Conservation (phyloP, 2,888 invertebrate genomes). For the Stratiomys singularior region DNA sequence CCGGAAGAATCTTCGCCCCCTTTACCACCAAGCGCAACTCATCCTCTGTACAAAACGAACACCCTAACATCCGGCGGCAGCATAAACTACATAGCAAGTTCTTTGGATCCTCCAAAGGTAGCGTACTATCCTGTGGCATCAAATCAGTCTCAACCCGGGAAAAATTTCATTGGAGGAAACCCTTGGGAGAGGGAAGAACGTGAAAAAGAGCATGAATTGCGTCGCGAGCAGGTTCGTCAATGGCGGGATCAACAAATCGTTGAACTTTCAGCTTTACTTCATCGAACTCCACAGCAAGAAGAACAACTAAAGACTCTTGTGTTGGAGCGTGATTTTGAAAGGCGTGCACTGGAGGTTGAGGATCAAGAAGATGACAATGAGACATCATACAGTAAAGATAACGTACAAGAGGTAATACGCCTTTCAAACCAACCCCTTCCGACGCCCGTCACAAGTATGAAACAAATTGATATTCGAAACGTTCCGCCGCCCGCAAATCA, state of each 20-base stretch:
- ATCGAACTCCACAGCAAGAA: constrained; percentile 81
- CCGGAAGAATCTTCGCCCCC: constrained; percentile 67
- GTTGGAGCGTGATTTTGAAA: constrained; percentile 93
- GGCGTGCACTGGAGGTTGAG: constrained; percentile 83
- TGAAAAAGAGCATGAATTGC: constrained; percentile 80
- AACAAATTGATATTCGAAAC: constrained; percentile 63
- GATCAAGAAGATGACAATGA: constrained; percentile 76
- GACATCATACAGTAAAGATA: constrained; percentile 62
- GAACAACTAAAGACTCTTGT: constrained; percentile 89
- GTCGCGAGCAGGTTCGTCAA: constrained; percentile 78
- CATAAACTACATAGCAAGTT: constrained; percentile 74
- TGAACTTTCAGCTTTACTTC: constrained; percentile 76
- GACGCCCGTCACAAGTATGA: constrained; percentile 64
- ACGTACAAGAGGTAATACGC: constrained; percentile 68
- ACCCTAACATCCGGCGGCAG: constrained; percentile 58
- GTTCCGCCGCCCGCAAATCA: constrained; percentile 53
- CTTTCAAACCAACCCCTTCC: constrained; percentile 65
- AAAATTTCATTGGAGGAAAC: constrained; percentile 69
- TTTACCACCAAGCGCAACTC: constrained; percentile 75
- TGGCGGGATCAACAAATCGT: constrained; percentile 89
- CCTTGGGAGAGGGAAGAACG: constrained; percentile 95
- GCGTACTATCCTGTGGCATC: constrained; percentile 72
- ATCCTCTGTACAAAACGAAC: constrained; percentile 71
- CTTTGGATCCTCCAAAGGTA: constrained; percentile 78
- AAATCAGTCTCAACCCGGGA: constrained; percentile 50